Evolutionary conservation across 2,888 invertebrate genomes (phyloP).

Genomic region (Sesamia inferens): DNA sequence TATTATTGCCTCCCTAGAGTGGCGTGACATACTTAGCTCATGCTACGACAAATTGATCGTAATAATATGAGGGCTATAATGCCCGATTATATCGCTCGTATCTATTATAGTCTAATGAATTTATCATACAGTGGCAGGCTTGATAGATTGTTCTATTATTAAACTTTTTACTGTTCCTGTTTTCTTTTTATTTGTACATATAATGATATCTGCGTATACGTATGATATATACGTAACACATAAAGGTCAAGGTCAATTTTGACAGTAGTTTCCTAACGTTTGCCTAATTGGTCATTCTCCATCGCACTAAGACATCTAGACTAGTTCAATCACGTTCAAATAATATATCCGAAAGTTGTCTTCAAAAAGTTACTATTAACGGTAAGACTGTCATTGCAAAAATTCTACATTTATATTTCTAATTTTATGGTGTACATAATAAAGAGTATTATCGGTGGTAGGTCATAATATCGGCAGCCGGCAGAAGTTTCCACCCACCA

Average conservation of each 20-base stretch:
- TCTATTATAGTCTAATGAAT: constrained; percentile 25
- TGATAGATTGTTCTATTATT: constrained; percentile 1
- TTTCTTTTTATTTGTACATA: not conserved
- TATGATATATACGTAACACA: not conserved
- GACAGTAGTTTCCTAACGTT: not conserved
- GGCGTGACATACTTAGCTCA: constrained; percentile 49
- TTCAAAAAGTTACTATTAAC: too few species aligned
- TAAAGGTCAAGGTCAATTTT: not conserved
- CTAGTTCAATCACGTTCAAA: too few species aligned
- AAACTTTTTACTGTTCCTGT: not conserved
- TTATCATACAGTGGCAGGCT: constrained; percentile 17
- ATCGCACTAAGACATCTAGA: not conserved
- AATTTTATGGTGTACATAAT: too few species aligned
- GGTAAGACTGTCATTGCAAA: too few species aligned
- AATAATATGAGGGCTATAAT: constrained; percentile 35
- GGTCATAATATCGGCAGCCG: too few species aligned
- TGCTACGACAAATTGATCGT: constrained; percentile 56
- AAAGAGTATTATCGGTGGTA: too few species aligned
- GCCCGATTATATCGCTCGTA: constrained; percentile 23
- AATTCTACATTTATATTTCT: too few species aligned
- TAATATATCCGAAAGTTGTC: too few species aligned
- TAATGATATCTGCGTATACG: not conserved
- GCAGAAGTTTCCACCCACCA: too few species aligned
- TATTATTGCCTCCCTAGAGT: constrained; percentile 23
- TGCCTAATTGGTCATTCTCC: not conserved